Conservation (phyloP, 2,113 vertebrate genomes). For the Ciconia maguari region DNA sequence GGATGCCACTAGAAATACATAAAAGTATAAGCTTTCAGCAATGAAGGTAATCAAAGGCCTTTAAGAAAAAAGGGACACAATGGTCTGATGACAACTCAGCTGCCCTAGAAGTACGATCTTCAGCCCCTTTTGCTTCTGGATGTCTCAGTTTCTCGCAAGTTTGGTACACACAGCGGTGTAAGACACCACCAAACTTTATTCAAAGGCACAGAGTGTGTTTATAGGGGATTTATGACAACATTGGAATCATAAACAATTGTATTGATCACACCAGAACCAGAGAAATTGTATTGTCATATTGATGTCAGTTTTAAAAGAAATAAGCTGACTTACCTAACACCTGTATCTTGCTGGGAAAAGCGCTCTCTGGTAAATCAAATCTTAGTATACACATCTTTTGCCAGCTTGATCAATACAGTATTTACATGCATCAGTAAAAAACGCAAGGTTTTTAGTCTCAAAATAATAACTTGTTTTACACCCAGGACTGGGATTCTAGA, state of each 20-base stretch:
- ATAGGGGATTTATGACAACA: constrained; percentile 11
- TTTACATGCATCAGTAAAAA: constrained; percentile 58
- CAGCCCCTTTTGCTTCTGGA: not conserved
- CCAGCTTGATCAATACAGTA: constrained; percentile 38
- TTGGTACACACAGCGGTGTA: not conserved
- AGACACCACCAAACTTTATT: not conserved
- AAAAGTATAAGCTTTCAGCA: not conserved
- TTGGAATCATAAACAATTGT: constrained; percentile 41
- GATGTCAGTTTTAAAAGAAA: constrained; percentile 52
- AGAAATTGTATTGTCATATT: constrained; percentile 24
- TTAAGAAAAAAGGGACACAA: not conserved
- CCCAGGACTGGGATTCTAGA: not conserved
- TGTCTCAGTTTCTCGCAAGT: not conserved
- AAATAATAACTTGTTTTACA: constrained; percentile 13
- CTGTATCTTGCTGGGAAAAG: constrained; percentile 35
- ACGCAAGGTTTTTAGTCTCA: not conserved
- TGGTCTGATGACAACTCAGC: not conserved
- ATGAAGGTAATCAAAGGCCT: not conserved
- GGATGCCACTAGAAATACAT: not conserved
- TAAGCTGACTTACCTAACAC: constrained; percentile 6
- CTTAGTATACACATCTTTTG: not conserved
- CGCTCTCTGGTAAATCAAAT: constrained; percentile 38
- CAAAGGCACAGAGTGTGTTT: not conserved
- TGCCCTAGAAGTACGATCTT: not conserved
- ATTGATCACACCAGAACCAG: constrained; percentile 38